Evolutionary conservation across 2,888 invertebrate species (phyloP), one percentile per base, ranked within the genome.

Genomic region (Oligia strigilis): DNA sequence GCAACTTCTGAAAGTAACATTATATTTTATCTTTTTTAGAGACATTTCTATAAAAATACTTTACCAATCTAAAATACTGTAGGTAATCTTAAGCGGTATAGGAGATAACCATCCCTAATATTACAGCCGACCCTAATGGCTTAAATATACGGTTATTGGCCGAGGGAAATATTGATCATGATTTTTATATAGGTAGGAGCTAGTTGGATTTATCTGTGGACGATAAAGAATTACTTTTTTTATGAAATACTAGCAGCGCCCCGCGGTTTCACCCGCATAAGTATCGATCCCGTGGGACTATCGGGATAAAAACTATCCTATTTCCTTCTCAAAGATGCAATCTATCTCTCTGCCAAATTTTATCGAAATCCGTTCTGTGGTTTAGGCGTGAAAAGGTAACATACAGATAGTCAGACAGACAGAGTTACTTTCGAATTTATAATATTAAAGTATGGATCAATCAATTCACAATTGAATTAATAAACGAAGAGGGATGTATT

Each of bases 91-190:
- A 58, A 77, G 36, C 58, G 77, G 78, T 72, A 81, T 82, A 67
- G 76, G 76, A 81, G 88, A 86, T 88, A 78, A 76, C 78, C 87
- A 82, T 84, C 85, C 86, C 88, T 74, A 82, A 85, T 80, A 84
- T 82, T 78, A 82, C 77, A 85, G 62, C 80, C 82, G 78, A 81
- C 79, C 81, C 75, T 86, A 87, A 84, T 82, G 83, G 75, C 72
- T 84, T 71, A 88, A 91, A 91, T 89, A 89, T 84, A 87, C 77
- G 87, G 90, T 92, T 91, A 90, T 91, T 87, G 85, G 86, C 73
- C 75, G 78, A 88, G 79, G 78, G 80, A 85, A 83, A 88, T 89
- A 89, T 87, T 82, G 84, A 82, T 87, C 83, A 43, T 69, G n/a
- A 66, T 58, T 62, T 80, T 77, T 82, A 82, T 84, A 80, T 86